Conservation (phyloP, 2,113 vertebrate species). For the Prunella fulvescens region DNA sequence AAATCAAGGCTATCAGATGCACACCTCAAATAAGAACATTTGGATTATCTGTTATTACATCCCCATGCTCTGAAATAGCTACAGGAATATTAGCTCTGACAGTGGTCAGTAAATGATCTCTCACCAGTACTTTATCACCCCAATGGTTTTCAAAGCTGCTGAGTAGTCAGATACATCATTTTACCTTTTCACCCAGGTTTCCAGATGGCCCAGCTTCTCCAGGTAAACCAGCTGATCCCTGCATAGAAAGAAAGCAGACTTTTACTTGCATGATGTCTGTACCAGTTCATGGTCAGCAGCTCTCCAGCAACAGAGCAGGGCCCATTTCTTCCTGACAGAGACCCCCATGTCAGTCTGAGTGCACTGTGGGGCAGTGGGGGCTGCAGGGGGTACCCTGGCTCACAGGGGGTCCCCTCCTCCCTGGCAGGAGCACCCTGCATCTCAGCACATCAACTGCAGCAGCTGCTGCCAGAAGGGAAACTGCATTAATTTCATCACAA, state of each 20-base stretch:
- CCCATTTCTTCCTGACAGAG: neutral
- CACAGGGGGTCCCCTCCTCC: no score
- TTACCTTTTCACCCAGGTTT: constrained; percentile 92
- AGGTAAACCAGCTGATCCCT: constrained; percentile 86
- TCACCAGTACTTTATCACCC: neutral
- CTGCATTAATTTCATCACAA: neutral
- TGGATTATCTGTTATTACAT: neutral
- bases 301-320: neutral
- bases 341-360: neutral
- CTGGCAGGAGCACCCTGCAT: neutral
- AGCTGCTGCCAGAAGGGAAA: neutral
- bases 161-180: neutral
- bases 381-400: neutral
- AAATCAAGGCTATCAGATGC: neutral
- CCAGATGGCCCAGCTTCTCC: constrained; percentile 84
- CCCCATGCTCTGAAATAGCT: neutral
- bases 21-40: neutral
- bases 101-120: neutral
- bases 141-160: neutral
- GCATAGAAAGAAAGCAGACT: constrained; percentile 3
- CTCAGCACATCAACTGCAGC: neutral
- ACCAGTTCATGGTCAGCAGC: neutral
- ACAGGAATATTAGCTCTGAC: neutral
- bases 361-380: no score
- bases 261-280: neutral